These are phyloP conservation scores for Agrilus cyanescens DNA, from an alignment of 2,888 invertebrate species.

Conservation along the genomic window DNA sequence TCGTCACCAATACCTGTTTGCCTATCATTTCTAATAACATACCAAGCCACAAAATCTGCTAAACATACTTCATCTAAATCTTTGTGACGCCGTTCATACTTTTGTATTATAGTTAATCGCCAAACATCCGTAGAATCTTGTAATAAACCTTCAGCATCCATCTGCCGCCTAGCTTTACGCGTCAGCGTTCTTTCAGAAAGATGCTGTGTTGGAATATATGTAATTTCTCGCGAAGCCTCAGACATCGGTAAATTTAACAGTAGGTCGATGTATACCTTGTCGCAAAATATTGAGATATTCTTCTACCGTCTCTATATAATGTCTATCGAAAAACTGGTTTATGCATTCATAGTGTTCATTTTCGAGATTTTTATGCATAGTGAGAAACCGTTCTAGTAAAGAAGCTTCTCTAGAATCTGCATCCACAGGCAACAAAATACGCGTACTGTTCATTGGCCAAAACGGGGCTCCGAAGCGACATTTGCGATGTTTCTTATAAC, in stretches of 20 bases:
- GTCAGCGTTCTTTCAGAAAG: too few relatives aligned
- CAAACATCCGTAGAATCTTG: neutral
- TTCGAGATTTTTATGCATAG: conserved; percentile 15
- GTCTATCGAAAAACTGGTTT: conserved; percentile 13
- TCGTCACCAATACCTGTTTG: too few relatives aligned
- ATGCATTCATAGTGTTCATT: conserved; percentile 11
- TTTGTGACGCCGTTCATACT: neutral
- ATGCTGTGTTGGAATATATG: conserved; percentile 25
- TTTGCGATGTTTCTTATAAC: conserved; percentile 18
- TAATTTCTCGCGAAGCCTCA: conserved; percentile 19
- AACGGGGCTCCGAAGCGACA: conserved; percentile 25
- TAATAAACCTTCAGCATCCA: neutral
- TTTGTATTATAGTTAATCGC: neutral
- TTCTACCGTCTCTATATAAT: conserved; percentile 16
- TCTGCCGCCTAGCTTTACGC: too few relatives aligned
- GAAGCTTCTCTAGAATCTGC: conserved; percentile 5
- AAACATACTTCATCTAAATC: too few relatives aligned
- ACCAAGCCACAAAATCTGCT: too few relatives aligned
- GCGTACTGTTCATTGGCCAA: conserved; percentile 19
- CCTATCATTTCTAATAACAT: too few relatives aligned
- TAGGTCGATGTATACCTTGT: conserved; percentile 20
- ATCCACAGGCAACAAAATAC: conserved; percentile 18
- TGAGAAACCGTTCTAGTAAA: too few relatives aligned
- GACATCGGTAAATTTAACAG: conserved; percentile 32
- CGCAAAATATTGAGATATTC: conserved; percentile 19